A percentile compares a stretch with the other conserved stretches of the same genome.
These are phyloP conservation scores for Seladonia tumulorum DNA, from an alignment of 2,888 invertebrate genomes.

Conservation along the genomic window DNA sequence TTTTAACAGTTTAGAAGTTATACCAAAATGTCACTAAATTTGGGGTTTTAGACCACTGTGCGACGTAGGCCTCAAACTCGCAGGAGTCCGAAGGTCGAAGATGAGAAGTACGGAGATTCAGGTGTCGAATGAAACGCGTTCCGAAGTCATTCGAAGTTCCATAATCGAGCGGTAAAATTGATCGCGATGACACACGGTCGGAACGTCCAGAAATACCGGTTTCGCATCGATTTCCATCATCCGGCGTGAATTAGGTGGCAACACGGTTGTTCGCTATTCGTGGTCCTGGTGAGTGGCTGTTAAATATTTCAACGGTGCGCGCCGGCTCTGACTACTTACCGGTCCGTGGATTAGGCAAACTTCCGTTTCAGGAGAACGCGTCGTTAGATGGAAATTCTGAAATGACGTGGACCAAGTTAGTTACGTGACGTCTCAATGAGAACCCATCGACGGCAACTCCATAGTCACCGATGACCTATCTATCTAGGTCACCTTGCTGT, in stretches of 20 bases:
- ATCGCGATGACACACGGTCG: background rate
- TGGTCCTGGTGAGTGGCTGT: conserved; percentile 49
- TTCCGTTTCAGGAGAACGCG: conserved; percentile 69
- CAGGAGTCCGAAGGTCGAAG: background rate
- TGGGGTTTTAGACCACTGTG: too few relatives aligned
- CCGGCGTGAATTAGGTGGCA: conserved; percentile 36
- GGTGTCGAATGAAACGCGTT: background rate
- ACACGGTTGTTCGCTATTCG: conserved; percentile 46
- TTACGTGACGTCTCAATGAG: background rate
- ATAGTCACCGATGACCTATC: background rate
- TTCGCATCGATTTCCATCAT: conserved; percentile 35
- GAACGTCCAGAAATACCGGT: background rate
- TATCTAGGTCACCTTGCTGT: background rate
- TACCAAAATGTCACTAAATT: too few relatives aligned
- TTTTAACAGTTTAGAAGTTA: too few relatives aligned
- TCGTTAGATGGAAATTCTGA: conserved; percentile 64
- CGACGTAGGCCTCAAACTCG: too few relatives aligned
- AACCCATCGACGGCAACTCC: background rate
- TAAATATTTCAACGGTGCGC: conserved; percentile 71
- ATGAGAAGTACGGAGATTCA: background rate
- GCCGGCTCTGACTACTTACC: conserved; percentile 69
- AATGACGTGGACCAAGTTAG: conserved; percentile 47
- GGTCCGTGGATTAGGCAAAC: conserved; percentile 67
- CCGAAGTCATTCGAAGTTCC: conserved; percentile 11
- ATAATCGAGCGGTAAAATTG: conserved; percentile 39